Evolutionary conservation across 2,113 vertebrate species (phyloP), one percentile per base, ranked within the genome.

Genomic region (Perca fluviatilis): DNA sequence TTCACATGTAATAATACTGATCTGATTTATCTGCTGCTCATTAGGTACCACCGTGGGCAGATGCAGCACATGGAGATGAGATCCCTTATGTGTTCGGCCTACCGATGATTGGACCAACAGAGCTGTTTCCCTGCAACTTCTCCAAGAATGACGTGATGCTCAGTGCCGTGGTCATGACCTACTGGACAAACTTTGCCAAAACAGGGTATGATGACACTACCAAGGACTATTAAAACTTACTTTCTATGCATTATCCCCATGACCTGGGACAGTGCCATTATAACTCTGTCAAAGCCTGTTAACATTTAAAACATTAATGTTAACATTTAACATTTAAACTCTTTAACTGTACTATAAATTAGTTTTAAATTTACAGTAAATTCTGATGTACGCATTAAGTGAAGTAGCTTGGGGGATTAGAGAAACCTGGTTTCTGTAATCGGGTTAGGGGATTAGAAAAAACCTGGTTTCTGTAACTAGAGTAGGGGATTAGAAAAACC

Each of bases 101-200:
- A 50, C 98, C 98, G 13, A 99, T 99, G 98, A 98, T 98, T 89
- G 98, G 98, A 78, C 97, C 98, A 33, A 99, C 98, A 16, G 98
- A 99, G 91, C 95, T 99, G 68, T 99, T 99, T 95, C 98, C 98
- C 81, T 99, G 98, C 86, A 99, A 99, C 96, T 99, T 99, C 94
- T 99, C 98, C 61, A 99, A 99, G 96, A 99, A 99, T 58, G 98
- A 99, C 33, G 97, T 99, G 91, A 99, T 99, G 98, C 94, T 99
- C 78, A 99, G 98, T 47, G 98, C 98, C 0, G 98, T 99, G 65
- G 98, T 99, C 89, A 99, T 99, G 98, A 99, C 98, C 0, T 99
- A 99, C 90, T 99, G 98, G 98, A 99, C 98, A 51, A 99, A 99
- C 93, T 99, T 99, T 84, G 98, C 98, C 86, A 99, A 99, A 91